Conservation (phyloP, 2,797 vertebrate genomes). For the Helarctos malayanus region DNA sequence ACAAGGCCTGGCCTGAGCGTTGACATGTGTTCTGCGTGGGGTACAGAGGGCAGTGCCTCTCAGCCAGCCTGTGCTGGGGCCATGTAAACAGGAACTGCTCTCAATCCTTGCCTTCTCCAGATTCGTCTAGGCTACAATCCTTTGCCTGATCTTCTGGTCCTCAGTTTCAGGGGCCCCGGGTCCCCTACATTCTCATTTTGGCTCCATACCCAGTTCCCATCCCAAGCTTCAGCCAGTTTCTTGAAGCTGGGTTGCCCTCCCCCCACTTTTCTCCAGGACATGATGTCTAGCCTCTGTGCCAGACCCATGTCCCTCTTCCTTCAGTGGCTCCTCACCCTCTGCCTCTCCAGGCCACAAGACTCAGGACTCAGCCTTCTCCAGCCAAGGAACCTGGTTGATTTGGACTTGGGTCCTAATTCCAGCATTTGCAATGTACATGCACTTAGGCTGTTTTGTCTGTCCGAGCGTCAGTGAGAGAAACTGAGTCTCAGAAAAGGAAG, state of each 20-base stretch:
- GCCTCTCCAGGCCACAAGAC: background rate
- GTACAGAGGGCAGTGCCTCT: too few relatives aligned
- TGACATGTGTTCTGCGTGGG: background rate
- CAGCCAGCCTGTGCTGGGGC: background rate
- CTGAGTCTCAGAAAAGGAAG: background rate
- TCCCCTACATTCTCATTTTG: background rate
- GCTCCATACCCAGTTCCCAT: background rate
- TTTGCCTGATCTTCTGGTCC: background rate
- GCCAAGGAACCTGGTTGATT: background rate
- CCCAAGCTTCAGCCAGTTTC: background rate
- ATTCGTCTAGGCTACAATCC: background rate
- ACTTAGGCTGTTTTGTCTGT: background rate
- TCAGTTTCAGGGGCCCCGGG: background rate
- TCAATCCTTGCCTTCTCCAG: background rate
- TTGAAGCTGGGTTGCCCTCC: background rate
- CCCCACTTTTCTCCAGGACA: background rate
- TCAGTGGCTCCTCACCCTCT: fast-evolving
- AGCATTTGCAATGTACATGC: background rate
- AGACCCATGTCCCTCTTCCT: background rate
- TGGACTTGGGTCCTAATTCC: background rate
- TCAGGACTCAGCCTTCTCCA: background rate
- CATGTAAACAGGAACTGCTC: background rate
- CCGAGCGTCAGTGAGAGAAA: background rate
- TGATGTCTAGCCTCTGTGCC: background rate
- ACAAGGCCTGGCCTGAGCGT: background rate